Percentiles rank a stretch among this genome's conserved stretches.
Conservation (phyloP, 2,888 invertebrate species). For the Mimumesa dahlbomi region DNA sequence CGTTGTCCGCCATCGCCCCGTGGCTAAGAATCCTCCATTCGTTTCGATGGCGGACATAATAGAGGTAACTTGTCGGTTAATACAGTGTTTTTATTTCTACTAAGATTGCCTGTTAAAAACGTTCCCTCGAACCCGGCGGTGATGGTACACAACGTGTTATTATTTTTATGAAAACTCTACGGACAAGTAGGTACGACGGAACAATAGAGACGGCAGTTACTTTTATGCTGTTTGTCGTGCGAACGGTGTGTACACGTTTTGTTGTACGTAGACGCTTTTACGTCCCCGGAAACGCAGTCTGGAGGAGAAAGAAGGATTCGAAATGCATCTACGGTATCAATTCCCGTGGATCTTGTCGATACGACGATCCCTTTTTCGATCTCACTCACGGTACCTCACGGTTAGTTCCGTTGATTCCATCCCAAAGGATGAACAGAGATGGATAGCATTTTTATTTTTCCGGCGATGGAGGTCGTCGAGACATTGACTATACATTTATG, state of each 20-base stretch:
- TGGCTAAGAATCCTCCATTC: neutral
- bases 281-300: slow-evolving; percentile 8
- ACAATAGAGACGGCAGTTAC: no score
- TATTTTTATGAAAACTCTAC: no score
- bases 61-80: no score
- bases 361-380: slow-evolving; percentile 7
- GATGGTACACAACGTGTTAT: no score
- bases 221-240: no score
- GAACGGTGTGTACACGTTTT: no score
- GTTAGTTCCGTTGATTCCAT: slow-evolving; percentile 4
- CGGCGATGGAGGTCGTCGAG: neutral
- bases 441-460: slow-evolving; percentile 15
- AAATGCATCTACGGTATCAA: neutral
- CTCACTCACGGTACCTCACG: neutral
- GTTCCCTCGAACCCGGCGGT: no score
- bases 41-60: neutral
- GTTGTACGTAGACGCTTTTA: no score
- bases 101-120: no score
- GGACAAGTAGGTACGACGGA: no score
- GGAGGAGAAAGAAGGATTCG: slow-evolving; percentile 27
- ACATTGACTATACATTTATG: slow-evolving; percentile 5
- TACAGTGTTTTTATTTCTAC: neutral
- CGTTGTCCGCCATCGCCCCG: neutral
- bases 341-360: slow-evolving; percentile 30
- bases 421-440: slow-evolving; percentile 2